Evolutionary conservation across 2,888 invertebrate species (phyloP).

Genomic region (Myopa tessellatipennis): DNA sequence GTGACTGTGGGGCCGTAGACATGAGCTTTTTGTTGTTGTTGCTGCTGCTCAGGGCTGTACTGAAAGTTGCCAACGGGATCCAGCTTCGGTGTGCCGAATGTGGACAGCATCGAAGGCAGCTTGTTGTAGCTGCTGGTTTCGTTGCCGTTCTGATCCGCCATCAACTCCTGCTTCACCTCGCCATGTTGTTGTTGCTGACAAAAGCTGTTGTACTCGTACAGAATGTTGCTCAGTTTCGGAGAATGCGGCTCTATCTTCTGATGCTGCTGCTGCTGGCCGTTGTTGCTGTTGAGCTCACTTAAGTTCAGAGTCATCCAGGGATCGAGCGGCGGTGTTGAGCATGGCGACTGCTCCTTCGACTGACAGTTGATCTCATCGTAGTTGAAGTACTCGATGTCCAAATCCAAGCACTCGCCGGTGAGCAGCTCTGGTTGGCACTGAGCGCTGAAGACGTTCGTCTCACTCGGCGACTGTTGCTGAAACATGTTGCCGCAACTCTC

Average conservation of each 20-base stretch:
- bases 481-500: not conserved
- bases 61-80: slow-evolving; percentile 48
- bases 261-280: slow-evolving; percentile 36
- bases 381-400: slow-evolving; percentile 67
- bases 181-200: slow-evolving; percentile 38
- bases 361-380: slow-evolving; percentile 69
- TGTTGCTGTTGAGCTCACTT: slow-evolving; percentile 50
- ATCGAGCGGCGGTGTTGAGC: slow-evolving; percentile 67
- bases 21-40: slow-evolving; percentile 42
- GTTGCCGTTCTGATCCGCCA: slow-evolving; percentile 24
- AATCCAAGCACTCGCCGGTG: slow-evolving; percentile 50
- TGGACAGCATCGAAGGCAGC: slow-evolving; percentile 66
- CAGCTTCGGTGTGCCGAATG: slow-evolving; percentile 63
- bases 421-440: slow-evolving; percentile 6
- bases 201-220: not conserved
- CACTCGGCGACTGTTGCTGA: not conserved
- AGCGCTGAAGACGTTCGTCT: not conserved
- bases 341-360: slow-evolving; percentile 68
- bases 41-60: slow-evolving; percentile 43
- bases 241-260: slow-evolving; percentile 48
- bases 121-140: slow-evolving; percentile 45
- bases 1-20: slow-evolving; percentile 40
- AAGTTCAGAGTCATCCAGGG: slow-evolving; percentile 66
- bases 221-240: slow-evolving; percentile 55
- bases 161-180: slow-evolving; percentile 42